Conservation (phyloP, 2,113 vertebrate species). For the Gavialis gangeticus region DNA sequence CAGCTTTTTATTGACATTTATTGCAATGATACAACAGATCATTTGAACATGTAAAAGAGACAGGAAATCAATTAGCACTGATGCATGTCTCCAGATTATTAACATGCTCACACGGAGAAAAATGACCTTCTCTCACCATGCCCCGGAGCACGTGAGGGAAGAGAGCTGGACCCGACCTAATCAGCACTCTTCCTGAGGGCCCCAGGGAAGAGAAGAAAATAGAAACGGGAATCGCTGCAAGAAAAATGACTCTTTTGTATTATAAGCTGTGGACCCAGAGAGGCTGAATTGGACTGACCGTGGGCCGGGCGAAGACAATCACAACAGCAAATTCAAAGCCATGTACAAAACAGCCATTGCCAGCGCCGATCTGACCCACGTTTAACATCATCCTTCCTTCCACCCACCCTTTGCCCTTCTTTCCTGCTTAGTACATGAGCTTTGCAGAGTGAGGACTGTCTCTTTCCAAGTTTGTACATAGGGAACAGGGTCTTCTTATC, state of each 20-base stretch:
- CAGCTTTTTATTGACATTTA: constrained; percentile 48
- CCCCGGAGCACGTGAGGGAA: not conserved
- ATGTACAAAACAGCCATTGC: not conserved
- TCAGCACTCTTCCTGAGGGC: not conserved
- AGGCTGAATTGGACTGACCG: not conserved
- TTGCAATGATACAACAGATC: constrained; percentile 49
- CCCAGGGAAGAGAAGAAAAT: not conserved
- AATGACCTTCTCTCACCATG: not conserved
- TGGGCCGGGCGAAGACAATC: not conserved
- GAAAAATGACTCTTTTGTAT: not conserved
- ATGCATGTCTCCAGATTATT: constrained; percentile 4
- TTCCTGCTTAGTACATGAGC: not conserved
- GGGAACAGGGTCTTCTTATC: accelerated
- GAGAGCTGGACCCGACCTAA: not conserved
- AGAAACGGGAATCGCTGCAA: not conserved
- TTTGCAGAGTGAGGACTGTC: not conserved
- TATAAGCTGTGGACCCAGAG: not conserved
- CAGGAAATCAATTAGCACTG: constrained; percentile 36
- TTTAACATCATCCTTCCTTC: not conserved
- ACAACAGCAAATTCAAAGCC: not conserved
- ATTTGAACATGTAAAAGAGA: constrained; percentile 50
- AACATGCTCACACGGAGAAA: constrained; percentile 19
- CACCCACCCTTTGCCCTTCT: not conserved
- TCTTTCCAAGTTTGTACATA: not conserved
- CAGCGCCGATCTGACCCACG: accelerated